Evolutionary conservation across 2,113 vertebrate species (phyloP), one percentile per base, ranked within the genome.

Genomic region (Polyodon spathula): DNA sequence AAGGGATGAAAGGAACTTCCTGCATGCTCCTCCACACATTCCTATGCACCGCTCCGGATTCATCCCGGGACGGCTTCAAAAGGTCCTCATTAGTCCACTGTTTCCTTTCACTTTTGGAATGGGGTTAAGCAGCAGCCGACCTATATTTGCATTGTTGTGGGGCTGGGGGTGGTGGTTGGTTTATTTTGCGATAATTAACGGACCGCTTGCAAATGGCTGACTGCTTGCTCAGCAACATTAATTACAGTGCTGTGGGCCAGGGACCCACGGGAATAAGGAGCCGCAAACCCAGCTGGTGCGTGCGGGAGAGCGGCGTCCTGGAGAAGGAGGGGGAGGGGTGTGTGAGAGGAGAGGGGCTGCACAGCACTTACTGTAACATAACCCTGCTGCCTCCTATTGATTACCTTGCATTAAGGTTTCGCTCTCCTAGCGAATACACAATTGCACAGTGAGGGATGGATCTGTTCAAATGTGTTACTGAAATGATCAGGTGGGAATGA

Each of bases 241-340:
- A 58, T 42, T 37, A 11, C 10, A 54, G 7, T 53, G 27, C 58
- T n/a, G n/a, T n/a, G 63, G 58, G 17, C 6, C 17, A 41, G 15
- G 40, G 14, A 16, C 3, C 40, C 5, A 37, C 15, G 52, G 53
- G 58, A 40, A 17, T 37, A 54, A n/a, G 8, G 17, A 11, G 8
- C 42, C 16, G 37, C 37, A 42, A 44, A 40, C 62, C 44, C 65
- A 65, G 65, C 65, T 71, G 63, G 60, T 63, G 51, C 7, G 14
- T 40, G 58, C 44, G 56, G 55, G 10, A 37, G 51, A 17, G 59
- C 44, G 41, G 51, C 6, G 15, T n/a, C 12, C n/a, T 14, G 37
- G 43, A 63, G 54, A 64, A 66, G 61, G 54, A 38, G 41, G 58
- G 72, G 76, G 70, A 81, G 59, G 68, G 81, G 77, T n/a, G n/a